Base-by-base conservation (phyloP, 2,797 vertebrate genomes). In the Microctenopoma steveboyesi region DNA sequence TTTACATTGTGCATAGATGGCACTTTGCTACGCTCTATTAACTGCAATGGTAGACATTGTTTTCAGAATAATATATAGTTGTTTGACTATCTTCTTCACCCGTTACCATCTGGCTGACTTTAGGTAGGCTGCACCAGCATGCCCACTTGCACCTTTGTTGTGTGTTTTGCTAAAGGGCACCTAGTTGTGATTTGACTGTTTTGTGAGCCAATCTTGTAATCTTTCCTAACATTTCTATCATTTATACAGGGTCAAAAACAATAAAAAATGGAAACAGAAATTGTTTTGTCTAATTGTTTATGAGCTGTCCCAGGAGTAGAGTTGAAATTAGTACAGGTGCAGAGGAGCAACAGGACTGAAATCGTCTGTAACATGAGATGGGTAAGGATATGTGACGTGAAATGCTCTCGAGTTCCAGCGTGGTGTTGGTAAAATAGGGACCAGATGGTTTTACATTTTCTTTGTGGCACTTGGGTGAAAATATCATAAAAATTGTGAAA, bases 141-240 rank as follows among this genome's bases (percentile, higher is more conserved):
- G 66, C 73, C 13, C 67, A 27, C 1, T 39, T 11, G 8, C 15
- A 22, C 48, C 50, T 28, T 78, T 25, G 40, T 53, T 78, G 86
- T 79, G 67, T 78, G 72, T 57, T 64, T 13, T 39, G 83, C 83
- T 83, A 84, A 66, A 72, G 68, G 71, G 85, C 71, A 86, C 82
- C 66, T 18, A 72, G 70, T 77, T 84, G 70, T 79, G 66, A 50
- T 60, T 71, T 57, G 72, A 52, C 33, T 48, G 59, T 58, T 83
- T 60, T 73, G 62, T 79, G 14, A 67, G 43, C 62, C 74, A 62
- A 73, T 66, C 73, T 81, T 71, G 67, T 88, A 88, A 89, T 86
- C 78, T 22, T 70, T 40, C 50, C 54, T 69, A 39, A 81, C 64
- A 69, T 83, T 55, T 84, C 71, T 77, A 69, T 85, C 60, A 69